Evolutionary conservation across 2,113 vertebrate species (phyloP), one percentile per base, ranked within the genome.

Genomic region (Cottus gobio): DNA sequence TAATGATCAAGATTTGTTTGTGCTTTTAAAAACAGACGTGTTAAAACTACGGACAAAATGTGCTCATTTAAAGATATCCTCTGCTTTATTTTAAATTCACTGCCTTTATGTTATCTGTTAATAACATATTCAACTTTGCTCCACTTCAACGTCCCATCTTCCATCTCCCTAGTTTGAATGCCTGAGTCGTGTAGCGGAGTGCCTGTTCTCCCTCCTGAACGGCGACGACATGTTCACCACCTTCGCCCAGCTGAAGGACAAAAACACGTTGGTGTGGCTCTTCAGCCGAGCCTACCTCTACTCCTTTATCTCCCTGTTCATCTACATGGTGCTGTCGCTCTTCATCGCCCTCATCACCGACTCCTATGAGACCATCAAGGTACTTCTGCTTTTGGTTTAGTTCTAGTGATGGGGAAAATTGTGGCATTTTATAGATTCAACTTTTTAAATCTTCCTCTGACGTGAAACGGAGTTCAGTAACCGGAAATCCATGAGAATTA

Each of bases 161-260:
- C 56, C 54, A 11, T 66, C 7, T 30, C n/a, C 85, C 80, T 83
- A 99, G 98, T 99, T 99, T 90, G 97, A 98, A 91, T 95, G 96
- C 79, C 94, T 99, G 92, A 97, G 96, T 86, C 96, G 95, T 0
- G 98, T 99, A 13, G 96, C 98, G 0, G 98, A 99, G 86, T 99
- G 98, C 65, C 93, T 99, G 22, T 99, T 99, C 91, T 99, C 98
- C 34, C 93, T 99, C 83, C 87, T 99, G 91, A 99, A 99, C 0
- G 97, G 98, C 0, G 98, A 99, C n/a, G 98, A 99, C 88, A 99
- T 99, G 98, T 99, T 98, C 88, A 95, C 96, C n/a, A 99, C 98
- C 0, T 99, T 99, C 64, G 96, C 97, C 20, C 94, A 98, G 85
- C 96, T 99, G 82, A 96, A 97, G 85, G 94, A 96, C 93, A 99